Base-by-base conservation (phyloP, 64 coral and sea anemone species). In the Montipora sp. region DNA sequence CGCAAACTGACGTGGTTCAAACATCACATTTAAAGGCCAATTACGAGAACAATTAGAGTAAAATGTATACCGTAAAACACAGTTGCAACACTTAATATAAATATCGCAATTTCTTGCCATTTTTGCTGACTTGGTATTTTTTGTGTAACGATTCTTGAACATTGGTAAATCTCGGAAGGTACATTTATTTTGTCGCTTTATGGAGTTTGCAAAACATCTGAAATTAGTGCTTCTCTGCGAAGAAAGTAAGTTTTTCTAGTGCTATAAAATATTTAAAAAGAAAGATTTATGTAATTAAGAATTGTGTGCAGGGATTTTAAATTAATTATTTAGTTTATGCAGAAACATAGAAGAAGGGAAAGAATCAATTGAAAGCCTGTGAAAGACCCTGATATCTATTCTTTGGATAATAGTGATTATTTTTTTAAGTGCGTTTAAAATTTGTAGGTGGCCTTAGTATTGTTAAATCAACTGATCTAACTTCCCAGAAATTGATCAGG, bases 241-340 rank as follows among this genome's bases (percentile, higher is more conserved):
- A 16, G 60, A 63, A 63, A 63, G 11, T 4, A 57, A 0, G 53
- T 8, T 6, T 36, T 57, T 57, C 53, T 57, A 8, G 6, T 57
- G 4, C 53, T 50, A 71, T 71, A 47, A 85, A 85, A 85, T 50
- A 85, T 85, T 85, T 5, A 85, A 71, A 16, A 49, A 19, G 8
- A 72, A 85, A 14, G 48, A 71, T 21, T 50, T 3, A 49, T 85
- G 0, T 85, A 71, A 85, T 85, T 85, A 22, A 84, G 0, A 12
- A 50, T 48, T 1, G 70, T 49, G 1, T 22, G 11, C 5, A 14
- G 1, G 14, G 8, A 14, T 70, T 11, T 8, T 72, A 16, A 85
- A 72, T 71, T 72, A 85, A 71, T n/a, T 10, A 85, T 10, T 49
- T 63, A 63, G 6, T 85, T 85, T 50, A 48, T 6, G 3, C 15